These are phyloP conservation scores for Grammomys dolichurus DNA, from an alignment of 2,113 vertebrate species.

Conservation along the genomic window DNA sequence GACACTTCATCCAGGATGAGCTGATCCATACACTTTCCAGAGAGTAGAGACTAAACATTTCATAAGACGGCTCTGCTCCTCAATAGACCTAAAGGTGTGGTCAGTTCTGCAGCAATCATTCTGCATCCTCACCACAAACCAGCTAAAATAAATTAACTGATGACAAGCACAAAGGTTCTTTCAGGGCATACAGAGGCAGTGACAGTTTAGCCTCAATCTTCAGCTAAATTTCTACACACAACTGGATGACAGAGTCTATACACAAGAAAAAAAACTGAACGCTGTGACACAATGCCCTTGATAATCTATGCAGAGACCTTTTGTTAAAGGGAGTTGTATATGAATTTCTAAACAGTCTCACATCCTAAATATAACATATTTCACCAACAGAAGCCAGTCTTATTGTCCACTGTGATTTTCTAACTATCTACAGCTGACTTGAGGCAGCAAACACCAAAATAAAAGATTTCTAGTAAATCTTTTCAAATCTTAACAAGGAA, in stretches of 20 bases:
- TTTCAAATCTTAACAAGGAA: neutral
- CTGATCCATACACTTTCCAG: neutral
- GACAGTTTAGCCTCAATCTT: neutral
- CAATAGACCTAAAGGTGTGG: neutral
- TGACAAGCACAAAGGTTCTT: neutral
- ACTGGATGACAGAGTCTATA: neutral
- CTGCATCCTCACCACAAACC: neutral
- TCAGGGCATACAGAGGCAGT: conserved; percentile 8
- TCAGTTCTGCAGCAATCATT: neutral
- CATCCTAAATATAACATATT: neutral
- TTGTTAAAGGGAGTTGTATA: neutral
- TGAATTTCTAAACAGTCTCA: neutral
- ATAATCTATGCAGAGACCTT: neutral
- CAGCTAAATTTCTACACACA: neutral
- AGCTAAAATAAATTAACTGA: neutral
- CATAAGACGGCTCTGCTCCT: neutral
- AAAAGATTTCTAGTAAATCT: conserved; percentile 4
- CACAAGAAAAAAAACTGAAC: neutral
- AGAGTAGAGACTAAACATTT: neutral
- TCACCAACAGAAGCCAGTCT: neutral
- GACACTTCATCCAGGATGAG: neutral
- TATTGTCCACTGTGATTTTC: neutral
- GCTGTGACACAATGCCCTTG: neutral
- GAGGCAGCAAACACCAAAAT: neutral
- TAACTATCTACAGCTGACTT: neutral